Evolutionary conservation across 1,140 invertebrate species (phyloP).

Genomic region (Popillia japonica): DNA sequence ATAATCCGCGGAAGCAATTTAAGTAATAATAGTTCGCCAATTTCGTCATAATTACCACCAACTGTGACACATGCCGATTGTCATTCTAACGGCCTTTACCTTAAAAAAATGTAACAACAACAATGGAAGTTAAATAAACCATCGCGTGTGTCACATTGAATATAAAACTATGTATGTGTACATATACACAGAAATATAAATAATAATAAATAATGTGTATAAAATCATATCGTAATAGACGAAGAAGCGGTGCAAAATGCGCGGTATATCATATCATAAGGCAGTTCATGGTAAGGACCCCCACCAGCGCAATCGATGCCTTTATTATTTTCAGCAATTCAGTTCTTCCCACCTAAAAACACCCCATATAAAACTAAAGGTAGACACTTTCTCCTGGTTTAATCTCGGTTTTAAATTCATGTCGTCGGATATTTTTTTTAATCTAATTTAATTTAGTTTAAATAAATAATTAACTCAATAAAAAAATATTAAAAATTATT

Average conservation of each 20-base stretch:
- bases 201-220: neutral
- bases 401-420: neutral
- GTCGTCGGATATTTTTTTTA: neutral
- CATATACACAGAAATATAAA: neutral
- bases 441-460: neutral
- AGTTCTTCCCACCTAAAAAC: neutral
- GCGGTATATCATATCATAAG: neutral
- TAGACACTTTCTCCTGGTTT: slow-evolving; percentile 5
- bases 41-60: neutral
- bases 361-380: slow-evolving; percentile 18
- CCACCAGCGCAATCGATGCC: neutral
- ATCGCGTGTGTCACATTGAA: neutral
- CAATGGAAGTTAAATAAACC: neutral
- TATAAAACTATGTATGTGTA: neutral
- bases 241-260: neutral
- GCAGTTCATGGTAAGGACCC: neutral
- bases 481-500: neutral
- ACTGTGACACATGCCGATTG: neutral
- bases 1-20: slow-evolving; percentile 18
- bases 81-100: slow-evolving; percentile 1
- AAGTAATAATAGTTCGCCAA: neutral
- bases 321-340: slow-evolving; percentile 5
- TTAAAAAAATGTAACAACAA: neutral
- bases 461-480: too few species aligned
- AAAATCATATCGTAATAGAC: neutral